phyloP scores from a whole-genome alignment of 2,113 vertebrate genomes.

The Xenus cinereus region DNA sequence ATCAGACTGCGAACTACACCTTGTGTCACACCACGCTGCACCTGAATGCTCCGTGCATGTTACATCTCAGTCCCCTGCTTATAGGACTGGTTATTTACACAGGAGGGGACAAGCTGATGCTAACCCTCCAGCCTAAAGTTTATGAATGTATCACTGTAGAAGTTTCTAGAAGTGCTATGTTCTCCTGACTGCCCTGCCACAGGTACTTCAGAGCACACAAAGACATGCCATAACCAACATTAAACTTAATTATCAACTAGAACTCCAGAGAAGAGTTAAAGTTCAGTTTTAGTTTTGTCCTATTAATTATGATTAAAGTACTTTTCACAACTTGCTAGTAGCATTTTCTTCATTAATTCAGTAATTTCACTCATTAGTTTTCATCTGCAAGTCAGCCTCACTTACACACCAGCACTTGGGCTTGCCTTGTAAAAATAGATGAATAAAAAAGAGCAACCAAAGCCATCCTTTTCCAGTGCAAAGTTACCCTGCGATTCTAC shows the following conservation, averaged over 20 bases:
- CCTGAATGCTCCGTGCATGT: background rate
- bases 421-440: background rate
- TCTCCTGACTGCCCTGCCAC: background rate
- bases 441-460: background rate
- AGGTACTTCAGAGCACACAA: background rate
- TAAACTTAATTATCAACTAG: background rate
- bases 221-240: background rate
- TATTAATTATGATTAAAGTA: constrained; percentile 15
- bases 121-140: background rate
- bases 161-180: background rate
- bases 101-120: background rate
- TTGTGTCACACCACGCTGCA: background rate
- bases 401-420: background rate
- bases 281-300: background rate
- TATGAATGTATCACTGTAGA: background rate
- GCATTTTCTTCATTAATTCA: background rate
- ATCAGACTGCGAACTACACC: background rate
- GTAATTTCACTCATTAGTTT: background rate
- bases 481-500: background rate
- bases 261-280: background rate
- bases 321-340: background rate
- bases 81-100: background rate
- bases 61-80: background rate
- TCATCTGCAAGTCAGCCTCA: background rate
- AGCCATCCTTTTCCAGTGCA: background rate